Evolutionary conservation across 2,113 vertebrate species (phyloP), one percentile per base, ranked within the genome.

Genomic region (Chlorocebus sabaeus): DNA sequence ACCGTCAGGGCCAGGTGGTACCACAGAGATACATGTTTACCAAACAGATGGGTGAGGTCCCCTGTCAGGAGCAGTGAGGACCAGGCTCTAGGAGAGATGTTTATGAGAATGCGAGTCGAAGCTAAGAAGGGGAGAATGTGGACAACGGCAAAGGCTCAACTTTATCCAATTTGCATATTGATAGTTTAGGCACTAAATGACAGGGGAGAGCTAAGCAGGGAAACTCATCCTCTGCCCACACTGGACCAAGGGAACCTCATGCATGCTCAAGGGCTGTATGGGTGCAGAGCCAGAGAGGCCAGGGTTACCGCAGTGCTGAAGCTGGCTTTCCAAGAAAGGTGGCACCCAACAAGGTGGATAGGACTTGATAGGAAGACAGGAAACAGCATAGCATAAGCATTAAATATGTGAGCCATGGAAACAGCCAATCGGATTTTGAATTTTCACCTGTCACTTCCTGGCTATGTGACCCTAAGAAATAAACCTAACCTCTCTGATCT

Each of bases 401-500:
- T 30, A 48, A 96, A 9, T 11, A 88, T 25, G 23, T 13, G 17
- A 70, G 23, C 20, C 5, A 1, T 43, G 32, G 80, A 52, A 79
- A 57, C 52, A 67, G 18, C 45, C 70, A 38, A 27, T 0, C 52
- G 32, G 16, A 70, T 79, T 87, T 52, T 48, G 38, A 82, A 57
- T 64, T 70, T 45, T 55, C 11, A 35, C 9, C 9, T 64, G 18
- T 45, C 80, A 89, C 18, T 93, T 84, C 50, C 57, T 78, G 35
- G 88, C 64, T 84, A 2, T 76, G 43, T 92, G 67, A 48, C 35
- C 35, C 80, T 80, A 14, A 59, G 27, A 95, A 90, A 96, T 75
- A 80, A 13, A 83, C n/a, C 35, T 57, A 72, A 18, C 32, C 72
- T 89, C 52, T 96, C 93, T 95, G 64, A 48, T 70, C 78, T 68